Conservation (phyloP, 1,140 invertebrate species). For the Phymorhynchus buccinoides region DNA sequence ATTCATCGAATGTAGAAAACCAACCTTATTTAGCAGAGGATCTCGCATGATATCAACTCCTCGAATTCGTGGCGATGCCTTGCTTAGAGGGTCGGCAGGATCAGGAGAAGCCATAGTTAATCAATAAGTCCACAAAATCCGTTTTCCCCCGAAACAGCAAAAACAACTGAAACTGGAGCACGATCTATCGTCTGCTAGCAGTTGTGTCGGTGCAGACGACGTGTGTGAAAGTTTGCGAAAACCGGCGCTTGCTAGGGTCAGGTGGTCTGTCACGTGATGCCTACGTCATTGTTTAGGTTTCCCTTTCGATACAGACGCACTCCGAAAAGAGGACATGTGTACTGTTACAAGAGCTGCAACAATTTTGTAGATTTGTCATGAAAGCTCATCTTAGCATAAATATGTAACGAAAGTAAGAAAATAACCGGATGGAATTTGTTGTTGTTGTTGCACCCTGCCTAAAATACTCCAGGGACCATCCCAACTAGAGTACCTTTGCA, state of each 20-base stretch:
- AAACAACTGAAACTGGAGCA: no score
- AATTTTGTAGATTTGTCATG: no score
- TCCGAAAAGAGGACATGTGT: no score
- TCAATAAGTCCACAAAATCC: background rate
- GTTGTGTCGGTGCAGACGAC: conserved; percentile 23
- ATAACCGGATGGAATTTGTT: no score
- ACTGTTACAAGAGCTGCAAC: no score
- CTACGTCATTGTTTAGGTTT: background rate
- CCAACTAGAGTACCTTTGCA: no score
- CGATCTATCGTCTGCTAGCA: no score
- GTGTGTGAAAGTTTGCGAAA: background rate
- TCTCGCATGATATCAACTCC: conserved; percentile 68
- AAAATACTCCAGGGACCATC: no score
- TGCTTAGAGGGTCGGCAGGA: conserved; percentile 8
- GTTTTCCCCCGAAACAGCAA: background rate
- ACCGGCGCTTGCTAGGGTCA: background rate
- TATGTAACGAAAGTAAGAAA: no score
- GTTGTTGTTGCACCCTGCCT: no score
- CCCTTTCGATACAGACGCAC: background rate
- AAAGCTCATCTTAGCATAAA: no score
- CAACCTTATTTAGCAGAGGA: conserved; percentile 68
- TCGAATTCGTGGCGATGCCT: conserved; percentile 39
- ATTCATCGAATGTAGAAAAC: no score
- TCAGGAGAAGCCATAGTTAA: background rate
- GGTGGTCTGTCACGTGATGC: background rate